Conservation (phyloP, 2,797 vertebrate species). For the Danio aesculapii region DNA sequence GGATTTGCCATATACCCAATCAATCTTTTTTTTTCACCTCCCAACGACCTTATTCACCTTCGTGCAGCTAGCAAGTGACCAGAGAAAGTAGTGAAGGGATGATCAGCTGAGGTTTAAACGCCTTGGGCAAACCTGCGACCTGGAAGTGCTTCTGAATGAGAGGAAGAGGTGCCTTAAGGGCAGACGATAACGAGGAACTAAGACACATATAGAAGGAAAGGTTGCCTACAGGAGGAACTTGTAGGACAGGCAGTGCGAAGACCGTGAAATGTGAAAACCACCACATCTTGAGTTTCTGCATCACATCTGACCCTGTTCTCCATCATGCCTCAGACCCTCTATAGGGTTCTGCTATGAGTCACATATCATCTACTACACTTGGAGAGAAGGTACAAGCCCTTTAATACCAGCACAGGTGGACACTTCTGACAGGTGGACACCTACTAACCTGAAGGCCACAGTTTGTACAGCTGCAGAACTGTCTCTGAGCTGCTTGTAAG, state of each 20-base stretch:
- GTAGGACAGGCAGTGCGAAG: background rate
- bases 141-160: constrained; percentile 33
- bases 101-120: constrained; percentile 30
- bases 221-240: constrained; percentile 11
- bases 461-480: constrained; percentile 12
- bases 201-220: constrained; percentile 13
- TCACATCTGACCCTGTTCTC: constrained; percentile 2
- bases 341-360: constrained; percentile 19
- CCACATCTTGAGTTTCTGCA: background rate
- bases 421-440: constrained; percentile 30
- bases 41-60: constrained; percentile 16
- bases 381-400: background rate
- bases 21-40: constrained; percentile 30
- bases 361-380: constrained; percentile 9
- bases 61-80: constrained; percentile 11
- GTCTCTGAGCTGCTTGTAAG: constrained; percentile 4
- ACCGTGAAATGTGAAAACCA: constrained; percentile 9
- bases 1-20: background rate
- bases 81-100: constrained; percentile 2
- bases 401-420: background rate
- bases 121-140: constrained; percentile 30
- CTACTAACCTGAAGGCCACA: constrained; percentile 11
- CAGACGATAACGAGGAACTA: constrained; percentile 28
- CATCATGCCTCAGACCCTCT: background rate
- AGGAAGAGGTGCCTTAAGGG: constrained; percentile 44